phyloP scores from a whole-genome alignment of 1,140 invertebrate species.

The Triops longicaudatus region DNA sequence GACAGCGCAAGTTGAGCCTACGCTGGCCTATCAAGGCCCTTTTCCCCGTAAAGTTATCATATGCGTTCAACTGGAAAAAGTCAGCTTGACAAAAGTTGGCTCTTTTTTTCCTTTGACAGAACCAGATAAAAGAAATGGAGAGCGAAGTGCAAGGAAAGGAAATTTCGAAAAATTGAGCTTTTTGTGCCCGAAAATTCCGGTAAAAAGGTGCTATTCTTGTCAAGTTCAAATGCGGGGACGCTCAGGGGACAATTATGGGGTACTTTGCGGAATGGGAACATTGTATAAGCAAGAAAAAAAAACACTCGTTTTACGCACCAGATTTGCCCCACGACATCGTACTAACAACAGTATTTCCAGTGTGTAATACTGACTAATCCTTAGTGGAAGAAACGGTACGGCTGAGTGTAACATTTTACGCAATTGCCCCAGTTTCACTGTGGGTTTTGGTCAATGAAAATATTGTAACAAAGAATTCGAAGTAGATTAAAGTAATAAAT shows the following conservation, averaged over 20 bases:
- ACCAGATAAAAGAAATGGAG: neutral
- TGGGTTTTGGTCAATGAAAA: too few relatives aligned
- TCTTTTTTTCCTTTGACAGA: neutral
- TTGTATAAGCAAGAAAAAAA: neutral
- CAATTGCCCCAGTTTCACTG: too few relatives aligned
- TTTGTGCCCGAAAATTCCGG: neutral
- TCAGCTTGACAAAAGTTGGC: too few relatives aligned
- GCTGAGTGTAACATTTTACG: conserved; percentile 13
- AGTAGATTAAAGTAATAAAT: too few relatives aligned
- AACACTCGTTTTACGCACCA: neutral
- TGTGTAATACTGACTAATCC: neutral
- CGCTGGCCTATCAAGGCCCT: neutral
- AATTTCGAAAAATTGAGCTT: neutral
- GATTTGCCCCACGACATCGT: neutral
- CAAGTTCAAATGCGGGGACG: neutral
- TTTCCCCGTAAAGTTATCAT: too few relatives aligned
- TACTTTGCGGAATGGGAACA: neutral
- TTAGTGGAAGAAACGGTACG: too few relatives aligned
- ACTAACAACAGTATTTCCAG: too few relatives aligned
- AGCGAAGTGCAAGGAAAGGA: neutral
- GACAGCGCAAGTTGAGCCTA: too few relatives aligned
- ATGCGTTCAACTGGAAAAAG: too few relatives aligned
- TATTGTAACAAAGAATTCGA: too few relatives aligned
- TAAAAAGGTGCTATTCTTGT: neutral
- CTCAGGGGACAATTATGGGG: neutral